Conservation (phyloP, 64 coral and sea anemone species). For the Stichodactyla helianthus region DNA sequence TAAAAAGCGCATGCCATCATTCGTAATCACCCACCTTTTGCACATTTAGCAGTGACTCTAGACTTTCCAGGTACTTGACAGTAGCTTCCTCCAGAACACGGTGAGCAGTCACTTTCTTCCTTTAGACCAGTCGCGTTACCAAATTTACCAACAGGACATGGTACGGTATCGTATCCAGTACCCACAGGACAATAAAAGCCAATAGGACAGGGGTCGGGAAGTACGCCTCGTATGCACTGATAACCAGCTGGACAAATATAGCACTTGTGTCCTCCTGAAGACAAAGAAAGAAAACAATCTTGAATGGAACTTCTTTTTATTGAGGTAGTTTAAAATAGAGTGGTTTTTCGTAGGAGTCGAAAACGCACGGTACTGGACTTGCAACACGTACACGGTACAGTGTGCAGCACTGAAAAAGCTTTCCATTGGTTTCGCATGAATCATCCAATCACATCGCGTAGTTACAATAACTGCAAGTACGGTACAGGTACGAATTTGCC, state of each 20-base stretch:
- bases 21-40: conserved; percentile 28
- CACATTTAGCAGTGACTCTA: conserved; percentile 62
- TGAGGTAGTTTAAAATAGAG: not conserved
- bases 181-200: conserved; percentile 82
- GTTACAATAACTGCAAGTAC: no score
- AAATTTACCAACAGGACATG: conserved; percentile 88
- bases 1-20: not conserved
- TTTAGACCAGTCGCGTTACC: conserved; percentile 67
- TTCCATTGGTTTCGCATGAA: no score
- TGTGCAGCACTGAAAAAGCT: no score
- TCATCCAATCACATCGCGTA: no score
- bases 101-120: conserved; percentile 52
- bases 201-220: conserved; percentile 83
- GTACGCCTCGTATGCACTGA: conserved; percentile 65
- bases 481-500: no score
- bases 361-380: no score
- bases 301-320: not conserved
- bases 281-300: not conserved
- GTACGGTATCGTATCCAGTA: conserved; percentile 72
- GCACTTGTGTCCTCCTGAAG: conserved; percentile 70
- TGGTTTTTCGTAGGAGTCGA: no score
- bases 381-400: no score
- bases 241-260: conserved; percentile 81
- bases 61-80: conserved; percentile 74
- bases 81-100: conserved; percentile 72